Evolutionary conservation across 2,888 invertebrate genomes (phyloP), one percentile per base, ranked within the genome.

Genomic region (Enoplolaimus lenunculus): DNA sequence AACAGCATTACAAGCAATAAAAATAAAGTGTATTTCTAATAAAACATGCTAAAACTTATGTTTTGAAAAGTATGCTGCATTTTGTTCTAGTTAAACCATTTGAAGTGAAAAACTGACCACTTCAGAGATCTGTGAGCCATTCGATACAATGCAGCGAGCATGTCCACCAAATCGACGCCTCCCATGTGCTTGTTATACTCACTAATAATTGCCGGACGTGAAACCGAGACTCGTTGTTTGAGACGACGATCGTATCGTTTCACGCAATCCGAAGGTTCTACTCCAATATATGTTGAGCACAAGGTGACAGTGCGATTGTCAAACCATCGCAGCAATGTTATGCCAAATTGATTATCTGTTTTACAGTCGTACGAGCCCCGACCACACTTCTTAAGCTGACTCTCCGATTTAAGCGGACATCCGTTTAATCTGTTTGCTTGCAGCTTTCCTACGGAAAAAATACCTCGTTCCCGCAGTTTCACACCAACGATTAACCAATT

Each of bases 121-220:
- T 31, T 26, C 7, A 13, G 7, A n/a, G 7, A 16, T 62, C 31
- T 13, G 31, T 62, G 62, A 29, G 28, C 31, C 28, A 31, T 62
- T n/a, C 62, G 62, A 62, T 62, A 62, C 62, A 62, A 31, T 13
- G 13, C 34, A 68, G 31, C 57, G 33, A 34, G 69, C 70, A 72
- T 67, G 68, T 72, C 68, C 30, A 33, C 34, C n/a, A 73, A 45
- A 34, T 71, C 72, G 31, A 71, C 72, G 21, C 73, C 73, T 7
- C 59, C 72, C 73, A 74, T 73, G 35, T 73, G 64, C 34, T 59
- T 34, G 68, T 73, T 73, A 72, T 72, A 73, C 68, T 73, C 72
- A 57, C 66, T 57, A 30, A 73, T 69, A 31, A 73, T 72, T 68
- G 31, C 62, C 28, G 66, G 72, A 62, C 71, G 57, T n/a, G 73